Percentiles rank a stretch among this genome's conserved stretches.
These are phyloP conservation scores for Serranus cabrilla DNA, from an alignment of 2,797 vertebrate genomes.

Conservation along the genomic window DNA sequence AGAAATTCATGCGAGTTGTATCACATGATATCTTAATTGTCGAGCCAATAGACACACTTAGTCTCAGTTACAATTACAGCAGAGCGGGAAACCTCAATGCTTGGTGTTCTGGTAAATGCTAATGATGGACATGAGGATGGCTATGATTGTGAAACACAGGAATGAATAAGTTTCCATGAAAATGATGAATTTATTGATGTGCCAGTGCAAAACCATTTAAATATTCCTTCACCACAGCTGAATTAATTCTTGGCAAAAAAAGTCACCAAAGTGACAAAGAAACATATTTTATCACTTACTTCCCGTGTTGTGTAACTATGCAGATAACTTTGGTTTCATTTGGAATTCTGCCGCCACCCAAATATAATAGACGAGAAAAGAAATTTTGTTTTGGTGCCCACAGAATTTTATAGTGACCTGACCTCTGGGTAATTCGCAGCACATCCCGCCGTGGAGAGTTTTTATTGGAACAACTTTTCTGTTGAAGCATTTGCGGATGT, in stretches of 20 bases:
- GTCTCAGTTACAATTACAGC: conserved; percentile 45
- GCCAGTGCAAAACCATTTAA: not conserved
- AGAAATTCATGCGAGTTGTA: conserved; percentile 47
- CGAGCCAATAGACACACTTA: conserved; percentile 41
- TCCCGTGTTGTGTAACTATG: not conserved
- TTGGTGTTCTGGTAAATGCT: conserved; percentile 17
- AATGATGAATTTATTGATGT: not conserved
- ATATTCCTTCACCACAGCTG: not conserved
- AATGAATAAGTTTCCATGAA: not conserved
- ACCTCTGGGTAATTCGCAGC: not conserved
- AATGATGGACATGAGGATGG: conserved; percentile 11
- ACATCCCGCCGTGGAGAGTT: conserved; percentile 1
- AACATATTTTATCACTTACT: not conserved
- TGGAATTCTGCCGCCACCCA: not conserved
- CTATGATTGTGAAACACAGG: not conserved
- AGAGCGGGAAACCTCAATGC: conserved; percentile 18
- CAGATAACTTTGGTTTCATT: not conserved
- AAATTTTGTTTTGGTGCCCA: not conserved
- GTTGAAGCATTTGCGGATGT: not conserved
- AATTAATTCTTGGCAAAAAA: not conserved
- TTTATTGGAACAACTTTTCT: not conserved
- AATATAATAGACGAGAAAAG: not conserved
- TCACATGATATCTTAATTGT: conserved; percentile 62
- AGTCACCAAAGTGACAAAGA: not conserved
- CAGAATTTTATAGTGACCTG: not conserved